Evolutionary conservation across 2,888 invertebrate genomes (phyloP), one percentile per base, ranked within the genome.

Genomic region (Diloba caeruleocephala): DNA sequence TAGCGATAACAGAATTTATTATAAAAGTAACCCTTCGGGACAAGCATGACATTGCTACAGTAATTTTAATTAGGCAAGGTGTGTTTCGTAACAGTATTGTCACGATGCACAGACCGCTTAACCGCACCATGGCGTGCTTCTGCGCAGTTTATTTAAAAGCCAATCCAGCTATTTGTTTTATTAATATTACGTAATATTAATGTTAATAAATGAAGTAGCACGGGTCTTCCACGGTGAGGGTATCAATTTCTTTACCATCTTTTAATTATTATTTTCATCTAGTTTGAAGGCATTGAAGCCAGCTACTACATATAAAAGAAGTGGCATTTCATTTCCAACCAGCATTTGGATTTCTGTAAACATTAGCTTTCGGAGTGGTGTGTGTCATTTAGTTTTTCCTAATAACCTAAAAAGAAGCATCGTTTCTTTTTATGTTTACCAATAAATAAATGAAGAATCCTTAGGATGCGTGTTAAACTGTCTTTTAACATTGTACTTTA

Each of bases 41-140:
- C 43, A 65, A 50, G 8, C 59, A 52, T 52, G 52, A 53, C 38
- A 32, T 72, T 71, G 64, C 61, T 42, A 69, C 65, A 79, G 58
- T 63, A 60, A 55, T 74, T 80, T 84, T 84, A 88, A 88, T 88
- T 85, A 87, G 79, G 68, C 70, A 78, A 76, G 67, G 38, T 39
- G 51, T 56, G 69, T 87, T 81, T 81, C 71, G 83, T 70, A 86
- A 89, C 57, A 39, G 48, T 53, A 72, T 77, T 84, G 84, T 87
- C 88, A 87, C 85, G 87, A 87, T 73, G 81, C 71, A 71, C 69
- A 76, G 54, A 78, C 76, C 81, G 65, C 72, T 59, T 71, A 60
- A 78, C 81, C 78, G 68, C 76, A 74, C 43, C 13, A 12, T 17
- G 39, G 61, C 50, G 45, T 51, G 73, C 61, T 55, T 39, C 53